Percentiles rank a stretch among this genome's conserved stretches.
Conservation (phyloP, 2,888 invertebrate genomes). For the Tanytarsus gracilentus region DNA sequence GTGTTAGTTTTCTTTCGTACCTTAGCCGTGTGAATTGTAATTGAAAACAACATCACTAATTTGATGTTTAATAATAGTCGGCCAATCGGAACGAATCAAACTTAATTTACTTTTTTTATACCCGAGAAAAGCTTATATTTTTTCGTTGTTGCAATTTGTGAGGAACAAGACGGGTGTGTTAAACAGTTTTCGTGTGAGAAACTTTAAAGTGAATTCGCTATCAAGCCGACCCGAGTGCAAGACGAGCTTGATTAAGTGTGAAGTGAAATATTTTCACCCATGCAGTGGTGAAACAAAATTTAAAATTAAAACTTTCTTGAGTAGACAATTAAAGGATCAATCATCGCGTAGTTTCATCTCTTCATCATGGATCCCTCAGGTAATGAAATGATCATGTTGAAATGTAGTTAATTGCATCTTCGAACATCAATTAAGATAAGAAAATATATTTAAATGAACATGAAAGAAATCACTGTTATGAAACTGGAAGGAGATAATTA, state of each 20-base stretch:
- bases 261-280: no score
- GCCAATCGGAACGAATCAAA: slow-evolving; percentile 25
- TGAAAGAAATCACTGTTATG: not conserved
- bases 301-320: no score
- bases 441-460: not conserved
- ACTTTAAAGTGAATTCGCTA: no score
- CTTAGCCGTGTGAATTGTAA: slow-evolving; percentile 25
- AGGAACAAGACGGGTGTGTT: not conserved
- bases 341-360: no score
- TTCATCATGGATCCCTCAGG: slow-evolving; percentile 26
- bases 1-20: not conserved
- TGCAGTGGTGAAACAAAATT: no score
- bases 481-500: slow-evolving; percentile 15
- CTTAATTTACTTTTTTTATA: slow-evolving; percentile 10
- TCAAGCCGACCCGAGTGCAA: no score
- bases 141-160: not conserved
- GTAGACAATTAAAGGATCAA: no score
- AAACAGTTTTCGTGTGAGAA: not conserved
- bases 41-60: slow-evolving; percentile 25
- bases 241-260: no score
- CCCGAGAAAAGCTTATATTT: not conserved
- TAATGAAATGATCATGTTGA: not conserved
- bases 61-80: slow-evolving; percentile 26
- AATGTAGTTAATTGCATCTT: not conserved
- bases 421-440: not conserved